Evolutionary conservation across 1,140 invertebrate species (phyloP).

Genomic region (Drosophila quadrilineata): DNA sequence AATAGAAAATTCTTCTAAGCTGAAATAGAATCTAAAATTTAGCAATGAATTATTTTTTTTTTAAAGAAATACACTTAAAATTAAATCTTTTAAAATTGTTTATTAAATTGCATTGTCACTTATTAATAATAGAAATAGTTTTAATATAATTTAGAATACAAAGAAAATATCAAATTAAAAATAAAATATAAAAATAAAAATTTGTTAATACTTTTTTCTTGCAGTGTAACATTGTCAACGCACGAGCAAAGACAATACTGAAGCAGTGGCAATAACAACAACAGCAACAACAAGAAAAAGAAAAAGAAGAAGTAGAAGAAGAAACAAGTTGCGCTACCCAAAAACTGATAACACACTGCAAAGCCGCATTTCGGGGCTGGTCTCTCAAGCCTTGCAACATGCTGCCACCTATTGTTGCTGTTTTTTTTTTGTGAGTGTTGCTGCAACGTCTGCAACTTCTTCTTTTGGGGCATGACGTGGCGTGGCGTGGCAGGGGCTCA

Average conservation of each 20-base stretch:
- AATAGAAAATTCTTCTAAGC: no score
- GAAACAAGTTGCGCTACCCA: no score
- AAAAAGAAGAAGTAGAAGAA: background rate
- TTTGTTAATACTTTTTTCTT: no score
- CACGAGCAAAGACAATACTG: slow-evolving; percentile 17
- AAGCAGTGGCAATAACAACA: slow-evolving; percentile 6
- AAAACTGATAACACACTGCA: slow-evolving; percentile 64
- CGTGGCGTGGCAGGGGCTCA: no score
- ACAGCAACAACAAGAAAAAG: slow-evolving; percentile 6
- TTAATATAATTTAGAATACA: background rate
- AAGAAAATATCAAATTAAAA: background rate
- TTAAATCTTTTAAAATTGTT: no score
- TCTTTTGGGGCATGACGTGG: slow-evolving; percentile 7
- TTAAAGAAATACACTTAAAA: no score
- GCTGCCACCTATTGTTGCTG: background rate
- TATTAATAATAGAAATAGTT: no score
- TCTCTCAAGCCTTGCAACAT: slow-evolving; percentile 17
- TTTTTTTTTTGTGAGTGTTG: slow-evolving; percentile 7
- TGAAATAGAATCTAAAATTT: no score
- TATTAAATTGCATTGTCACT: no score
- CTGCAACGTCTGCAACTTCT: slow-evolving; percentile 43
- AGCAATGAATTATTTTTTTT: no score
- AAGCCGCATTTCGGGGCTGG: slow-evolving; percentile 30
- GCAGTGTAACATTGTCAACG: slow-evolving; percentile 49
- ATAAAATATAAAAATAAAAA: background rate